phyloP scores from a whole-genome alignment of 1,140 invertebrate species.

The Lordiphosa clarofinis region DNA sequence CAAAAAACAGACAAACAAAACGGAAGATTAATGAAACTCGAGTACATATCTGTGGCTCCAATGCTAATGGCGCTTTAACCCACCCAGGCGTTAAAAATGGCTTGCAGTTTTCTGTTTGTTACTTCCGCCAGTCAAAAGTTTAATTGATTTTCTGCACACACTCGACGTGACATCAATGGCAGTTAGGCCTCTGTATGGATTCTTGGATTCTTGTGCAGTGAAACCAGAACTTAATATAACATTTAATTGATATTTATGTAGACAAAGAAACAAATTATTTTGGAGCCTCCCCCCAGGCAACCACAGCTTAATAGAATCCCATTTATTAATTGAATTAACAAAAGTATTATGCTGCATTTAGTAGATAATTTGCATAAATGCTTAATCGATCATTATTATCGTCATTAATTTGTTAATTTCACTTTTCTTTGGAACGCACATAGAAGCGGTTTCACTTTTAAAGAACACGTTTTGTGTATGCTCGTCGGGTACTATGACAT shows the following conservation, averaged over 20 bases:
- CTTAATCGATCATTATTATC: constrained; percentile 68
- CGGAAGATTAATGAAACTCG: constrained; percentile 77
- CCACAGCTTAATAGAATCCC: constrained; percentile 11
- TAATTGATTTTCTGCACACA: constrained; percentile 70
- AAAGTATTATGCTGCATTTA: constrained; percentile 69
- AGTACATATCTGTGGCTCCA: constrained; percentile 61
- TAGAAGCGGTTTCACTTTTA: constrained; percentile 63
- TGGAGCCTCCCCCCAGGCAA: constrained; percentile 25
- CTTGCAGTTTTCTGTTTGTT: constrained; percentile 48
- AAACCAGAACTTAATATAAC: constrained; percentile 34
- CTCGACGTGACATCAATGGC: constrained; percentile 67
- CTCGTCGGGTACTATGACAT: background rate
- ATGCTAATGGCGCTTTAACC: constrained; percentile 73
- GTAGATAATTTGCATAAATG: constrained; percentile 58
- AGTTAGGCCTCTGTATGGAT: constrained; percentile 35
- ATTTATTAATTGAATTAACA: constrained; percentile 68
- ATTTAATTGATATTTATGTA: constrained; percentile 32
- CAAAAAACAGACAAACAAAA: constrained; percentile 57
- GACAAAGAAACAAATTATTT: constrained; percentile 43
- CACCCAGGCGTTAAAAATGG: constrained; percentile 58
- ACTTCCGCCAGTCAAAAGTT: constrained; percentile 70
- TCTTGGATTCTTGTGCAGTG: constrained; percentile 19
- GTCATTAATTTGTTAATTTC: constrained; percentile 50
- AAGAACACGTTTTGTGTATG: background rate
- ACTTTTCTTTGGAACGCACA: constrained; percentile 49